Percentiles rank a stretch among this genome's conserved stretches.
Conservation (phyloP, 2,113 vertebrate genomes). For the Thamnaconus septentrionalis region DNA sequence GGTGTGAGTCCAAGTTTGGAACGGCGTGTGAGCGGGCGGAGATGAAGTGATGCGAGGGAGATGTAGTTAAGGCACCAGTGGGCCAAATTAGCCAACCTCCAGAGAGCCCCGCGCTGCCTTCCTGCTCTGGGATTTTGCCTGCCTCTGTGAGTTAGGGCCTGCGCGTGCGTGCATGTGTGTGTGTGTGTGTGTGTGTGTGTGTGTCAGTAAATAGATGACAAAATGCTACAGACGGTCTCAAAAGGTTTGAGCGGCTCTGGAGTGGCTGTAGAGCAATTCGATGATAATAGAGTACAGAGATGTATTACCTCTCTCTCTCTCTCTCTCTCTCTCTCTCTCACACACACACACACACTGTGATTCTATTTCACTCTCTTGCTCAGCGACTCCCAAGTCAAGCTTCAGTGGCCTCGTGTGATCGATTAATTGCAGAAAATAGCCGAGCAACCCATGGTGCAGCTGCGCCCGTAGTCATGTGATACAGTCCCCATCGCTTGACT, state of each 20-base stretch:
- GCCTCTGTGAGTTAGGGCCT: not conserved
- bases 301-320: no score
- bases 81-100: conserved; percentile 65
- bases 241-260: conserved; percentile 35
- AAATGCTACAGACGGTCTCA: conserved; percentile 46
- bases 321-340: no score
- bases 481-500: conserved; percentile 18
- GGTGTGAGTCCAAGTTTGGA: conserved; percentile 24
- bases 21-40: conserved; percentile 22
- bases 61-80: conserved; percentile 61
- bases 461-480: conserved; percentile 53
- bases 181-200: not conserved
- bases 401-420: conserved; percentile 61
- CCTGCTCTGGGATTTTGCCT: conserved; percentile 12
- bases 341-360: conserved; percentile 2
- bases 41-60: conserved; percentile 43
- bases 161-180: conserved; percentile 1
- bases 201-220: conserved; percentile 43
- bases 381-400: conserved; percentile 56
- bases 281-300: conserved; percentile 51
- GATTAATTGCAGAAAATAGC: conserved; percentile 70
- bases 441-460: conserved; percentile 59
- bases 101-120: conserved; percentile 33
- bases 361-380: conserved; percentile 49
- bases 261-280: conserved; percentile 44